Evolutionary conservation across 2,113 vertebrate species (phyloP), one percentile per base, ranked within the genome.

Genomic region (human): DNA sequence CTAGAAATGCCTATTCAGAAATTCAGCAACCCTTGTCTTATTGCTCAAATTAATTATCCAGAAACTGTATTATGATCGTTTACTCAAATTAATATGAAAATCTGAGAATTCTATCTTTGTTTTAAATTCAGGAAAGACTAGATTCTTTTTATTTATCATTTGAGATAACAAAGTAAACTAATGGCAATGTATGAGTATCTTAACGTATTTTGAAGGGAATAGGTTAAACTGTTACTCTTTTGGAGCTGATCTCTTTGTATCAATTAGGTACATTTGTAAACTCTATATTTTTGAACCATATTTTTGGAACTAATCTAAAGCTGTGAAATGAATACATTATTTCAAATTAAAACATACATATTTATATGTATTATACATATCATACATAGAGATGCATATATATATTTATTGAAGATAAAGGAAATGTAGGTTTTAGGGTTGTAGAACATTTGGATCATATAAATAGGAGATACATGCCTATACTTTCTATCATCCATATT

Each of bases 41-140:
- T 23, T 94, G 43, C 93, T 97, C 93, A 98, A 85, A 90, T 96
- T 97, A 94, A 87, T 94, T 57, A 90, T 82, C 27, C 70, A 92
- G 81, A 30, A 96, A 93, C 68, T 97, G 84, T 97, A 95, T 84
- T 75, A 16, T 32, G 75, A 89, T 85, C 68, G 38, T 94, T 94
- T 98, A 85, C 97, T 96, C 5, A 89, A 97, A 80, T 90, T 93
- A 11, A 85, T 70, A 50, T 94, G 48, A 94, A 97, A 94, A 81
- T 93, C 59, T 75, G 61, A 90, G 59, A 95, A 38, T 27, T 30
- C 83, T 45, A 35, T 93, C 13, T 90, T 64, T 96, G 90, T 38
- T 78, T 96, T 95, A 25, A 82, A 90, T 97, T 98, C 96, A 85
- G 20, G 68, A 95, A 97, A 95, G 87, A 92, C 14, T 59, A 81